Percentiles rank a stretch among this genome's conserved stretches.
These are phyloP conservation scores for Microtus ochrogaster DNA, from an alignment of 2,113 vertebrate species.

Conservation along the genomic window DNA sequence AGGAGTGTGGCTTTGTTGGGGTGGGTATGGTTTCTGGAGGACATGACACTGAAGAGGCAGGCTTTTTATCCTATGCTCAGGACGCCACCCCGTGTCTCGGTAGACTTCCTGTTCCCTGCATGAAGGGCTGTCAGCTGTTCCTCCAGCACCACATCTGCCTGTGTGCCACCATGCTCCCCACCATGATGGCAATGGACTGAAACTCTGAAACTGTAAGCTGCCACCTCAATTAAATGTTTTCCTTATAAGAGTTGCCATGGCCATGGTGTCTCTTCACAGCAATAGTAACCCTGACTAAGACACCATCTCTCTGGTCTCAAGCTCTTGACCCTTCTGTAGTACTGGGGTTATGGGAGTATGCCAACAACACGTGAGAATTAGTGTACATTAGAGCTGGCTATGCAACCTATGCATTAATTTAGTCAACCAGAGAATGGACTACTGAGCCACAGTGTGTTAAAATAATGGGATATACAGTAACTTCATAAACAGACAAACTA, in stretches of 20 bases:
- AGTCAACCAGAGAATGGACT: background rate
- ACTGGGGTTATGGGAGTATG: background rate
- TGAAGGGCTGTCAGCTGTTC: no score
- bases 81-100: no score
- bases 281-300: background rate
- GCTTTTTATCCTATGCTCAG: no score
- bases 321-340: background rate
- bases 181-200: background rate
- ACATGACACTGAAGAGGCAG: no score
- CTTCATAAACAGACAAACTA: background rate
- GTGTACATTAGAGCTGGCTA: background rate
- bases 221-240: background rate
- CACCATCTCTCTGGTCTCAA: background rate
- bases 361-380: background rate
- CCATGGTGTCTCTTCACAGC: background rate
- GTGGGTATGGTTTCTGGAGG: no score
- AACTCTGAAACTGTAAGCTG: background rate
- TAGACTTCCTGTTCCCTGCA: no score
- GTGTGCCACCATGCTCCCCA: background rate
- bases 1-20: no score
- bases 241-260: background rate
- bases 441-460: background rate
- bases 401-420: no score
- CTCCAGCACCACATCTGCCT: background rate
- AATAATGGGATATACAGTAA: background rate